Conservation (phyloP, 2,888 invertebrate species). For the Hanleya hanleyi region DNA sequence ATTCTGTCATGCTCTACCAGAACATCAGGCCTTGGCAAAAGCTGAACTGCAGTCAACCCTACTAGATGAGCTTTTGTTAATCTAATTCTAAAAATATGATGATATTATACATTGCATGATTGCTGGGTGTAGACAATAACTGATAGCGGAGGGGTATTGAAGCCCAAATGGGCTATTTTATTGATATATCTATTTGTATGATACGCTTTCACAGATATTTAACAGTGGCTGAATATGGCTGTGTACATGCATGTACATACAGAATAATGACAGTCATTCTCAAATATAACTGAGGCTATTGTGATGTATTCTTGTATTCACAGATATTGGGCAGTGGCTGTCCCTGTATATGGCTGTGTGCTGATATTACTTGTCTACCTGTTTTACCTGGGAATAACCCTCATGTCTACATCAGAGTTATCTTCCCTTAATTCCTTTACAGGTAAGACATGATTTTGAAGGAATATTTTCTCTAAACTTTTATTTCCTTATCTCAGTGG, state of each 20-base stretch:
- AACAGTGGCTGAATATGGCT: not conserved
- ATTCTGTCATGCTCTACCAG: too few species aligned
- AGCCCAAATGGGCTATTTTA: too few species aligned
- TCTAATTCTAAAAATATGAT: too few species aligned
- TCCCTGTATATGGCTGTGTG: conserved; percentile 86
- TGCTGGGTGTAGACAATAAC: too few species aligned
- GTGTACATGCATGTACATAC: not conserved
- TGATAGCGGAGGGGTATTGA: too few species aligned
- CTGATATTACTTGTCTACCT: conserved; percentile 85
- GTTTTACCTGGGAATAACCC: conserved; percentile 83
- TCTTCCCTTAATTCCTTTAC: conserved; percentile 66
- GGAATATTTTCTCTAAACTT: conserved; percentile 54
- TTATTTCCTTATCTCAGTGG: not conserved
- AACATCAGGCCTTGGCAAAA: too few species aligned
- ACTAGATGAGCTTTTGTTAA: too few species aligned
- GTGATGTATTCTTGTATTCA: conserved; percentile 14
- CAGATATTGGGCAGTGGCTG: conserved; percentile 86
- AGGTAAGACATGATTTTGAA: conserved; percentile 51
- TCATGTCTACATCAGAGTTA: conserved; percentile 81
- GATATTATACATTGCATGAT: too few species aligned
- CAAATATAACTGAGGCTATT: not conserved
- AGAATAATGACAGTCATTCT: too few species aligned
- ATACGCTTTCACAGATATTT: too few species aligned
- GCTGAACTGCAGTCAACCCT: too few species aligned
- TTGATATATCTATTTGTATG: too few species aligned